Percentiles rank a stretch among this genome's conserved stretches.
Conservation (phyloP, 2,888 invertebrate genomes). For the Athalia cordata region DNA sequence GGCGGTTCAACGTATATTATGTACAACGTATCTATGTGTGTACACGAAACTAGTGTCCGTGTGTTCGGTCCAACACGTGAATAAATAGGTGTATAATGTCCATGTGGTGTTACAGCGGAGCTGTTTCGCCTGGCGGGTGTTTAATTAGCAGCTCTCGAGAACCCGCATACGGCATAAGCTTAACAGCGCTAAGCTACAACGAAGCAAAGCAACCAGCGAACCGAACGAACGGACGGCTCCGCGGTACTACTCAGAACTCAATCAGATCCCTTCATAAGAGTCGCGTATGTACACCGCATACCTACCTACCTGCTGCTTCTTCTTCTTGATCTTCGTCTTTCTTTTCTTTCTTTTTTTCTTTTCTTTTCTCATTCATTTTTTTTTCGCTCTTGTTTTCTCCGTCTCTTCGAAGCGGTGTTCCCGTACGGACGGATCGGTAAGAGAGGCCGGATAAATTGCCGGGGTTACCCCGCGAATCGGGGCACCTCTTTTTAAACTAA, state of each 20-base stretch:
- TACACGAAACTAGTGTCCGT: too few relatives aligned
- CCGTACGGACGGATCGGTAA: conserved; percentile 13
- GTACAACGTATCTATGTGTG: too few relatives aligned
- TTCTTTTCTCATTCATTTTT: too few relatives aligned
- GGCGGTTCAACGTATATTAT: background rate
- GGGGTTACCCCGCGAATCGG: conserved; percentile 23
- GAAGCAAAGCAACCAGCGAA: background rate
- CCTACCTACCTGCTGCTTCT: background rate
- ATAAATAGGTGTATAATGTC: conserved; percentile 39
- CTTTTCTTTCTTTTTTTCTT: too few relatives aligned
- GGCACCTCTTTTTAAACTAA: background rate
- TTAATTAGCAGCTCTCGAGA: conserved; percentile 71
- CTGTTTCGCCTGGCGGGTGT: conserved; percentile 62
- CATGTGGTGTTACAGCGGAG: conserved; percentile 38
- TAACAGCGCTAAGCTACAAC: background rate
- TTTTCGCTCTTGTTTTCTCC: too few relatives aligned
- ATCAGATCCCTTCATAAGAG: conserved; percentile 72
- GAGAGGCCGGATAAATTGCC: conserved; percentile 54
- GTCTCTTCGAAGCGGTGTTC: background rate
- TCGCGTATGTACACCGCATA: conserved; percentile 28
- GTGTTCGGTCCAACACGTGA: too few relatives aligned
- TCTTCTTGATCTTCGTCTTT: background rate
- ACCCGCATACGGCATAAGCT: conserved; percentile 67
- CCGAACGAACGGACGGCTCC: background rate
- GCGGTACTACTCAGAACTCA: conserved; percentile 70